phyloP scores from a whole-genome alignment of 2,888 invertebrate species.

The Platynereis dumerilii region DNA sequence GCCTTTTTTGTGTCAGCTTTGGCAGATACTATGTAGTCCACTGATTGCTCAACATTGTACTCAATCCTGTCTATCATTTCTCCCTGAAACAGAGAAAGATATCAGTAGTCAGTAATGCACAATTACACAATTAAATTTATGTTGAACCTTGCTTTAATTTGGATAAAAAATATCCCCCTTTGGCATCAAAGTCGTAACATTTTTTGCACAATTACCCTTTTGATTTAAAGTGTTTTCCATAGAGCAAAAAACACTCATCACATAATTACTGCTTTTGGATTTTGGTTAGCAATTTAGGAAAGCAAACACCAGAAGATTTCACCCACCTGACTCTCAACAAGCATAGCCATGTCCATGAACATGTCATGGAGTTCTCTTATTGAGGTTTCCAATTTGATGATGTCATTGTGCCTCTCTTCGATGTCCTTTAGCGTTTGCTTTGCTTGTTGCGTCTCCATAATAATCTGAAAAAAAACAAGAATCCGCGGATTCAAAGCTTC shows the following conservation, averaged over 20 bases:
- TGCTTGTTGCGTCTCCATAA: slow-evolving; percentile 99
- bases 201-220: no score
- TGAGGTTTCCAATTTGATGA: slow-evolving; percentile 98
- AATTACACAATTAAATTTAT: no score
- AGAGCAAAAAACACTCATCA: no score
- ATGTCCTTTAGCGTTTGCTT: slow-evolving; percentile 99
- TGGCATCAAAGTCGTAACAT: no score
- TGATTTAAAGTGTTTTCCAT: no score
- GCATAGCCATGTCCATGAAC: slow-evolving; percentile 99
- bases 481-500: no score
- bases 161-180: no score
- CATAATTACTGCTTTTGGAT: no score
- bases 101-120: no score
- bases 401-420: slow-evolving; percentile 99
- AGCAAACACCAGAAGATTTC: no score
- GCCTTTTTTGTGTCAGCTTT: slow-evolving; percentile 99
- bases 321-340: slow-evolving; percentile 85
- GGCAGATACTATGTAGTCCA: slow-evolving; percentile 99
- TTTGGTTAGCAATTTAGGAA: no score
- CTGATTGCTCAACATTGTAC: slow-evolving; percentile 99
- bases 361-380: slow-evolving; percentile 99
- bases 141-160: no score
- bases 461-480: slow-evolving; percentile 88
- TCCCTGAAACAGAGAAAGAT: slow-evolving; percentile 78
- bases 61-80: slow-evolving; percentile 99